Evolutionary conservation across 2,113 vertebrate species (phyloP).

Genomic region (Macrotus californicus): DNA sequence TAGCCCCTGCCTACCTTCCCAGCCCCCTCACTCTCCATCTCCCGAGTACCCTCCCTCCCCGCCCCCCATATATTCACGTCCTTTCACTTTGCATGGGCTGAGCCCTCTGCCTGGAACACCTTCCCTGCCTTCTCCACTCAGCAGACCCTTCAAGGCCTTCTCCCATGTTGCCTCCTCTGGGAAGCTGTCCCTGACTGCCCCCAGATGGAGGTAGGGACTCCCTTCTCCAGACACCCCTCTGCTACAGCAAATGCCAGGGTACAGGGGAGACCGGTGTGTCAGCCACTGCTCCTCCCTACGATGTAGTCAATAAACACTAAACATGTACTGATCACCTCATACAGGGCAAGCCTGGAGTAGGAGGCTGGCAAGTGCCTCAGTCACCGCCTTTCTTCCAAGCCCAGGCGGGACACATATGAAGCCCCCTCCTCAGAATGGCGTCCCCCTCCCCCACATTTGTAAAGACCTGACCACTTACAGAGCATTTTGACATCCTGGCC

Average conservation of each 20-base stretch:
- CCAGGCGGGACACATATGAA: accelerated
- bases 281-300: background rate
- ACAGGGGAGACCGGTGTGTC: accelerated
- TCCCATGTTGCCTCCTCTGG: background rate
- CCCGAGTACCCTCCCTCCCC: too few species aligned
- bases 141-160: background rate
- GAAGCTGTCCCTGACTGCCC: background rate
- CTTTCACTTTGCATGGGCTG: background rate
- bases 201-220: background rate
- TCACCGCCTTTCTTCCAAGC: background rate
- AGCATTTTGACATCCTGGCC: background rate
- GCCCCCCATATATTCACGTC: accelerated
- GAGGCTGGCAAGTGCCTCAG: background rate
- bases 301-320: background rate
- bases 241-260: background rate
- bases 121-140: background rate
- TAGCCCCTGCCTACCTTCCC: background rate
- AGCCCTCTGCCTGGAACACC: background rate
- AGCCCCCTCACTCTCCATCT: background rate
- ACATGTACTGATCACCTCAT: background rate
- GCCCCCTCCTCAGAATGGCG: background rate
- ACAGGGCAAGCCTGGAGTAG: too few species aligned
- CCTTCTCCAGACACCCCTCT: background rate
- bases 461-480: background rate
- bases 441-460: background rate